Conservation (phyloP, 2,113 vertebrate species). For the Uropsilus gracilis region DNA sequence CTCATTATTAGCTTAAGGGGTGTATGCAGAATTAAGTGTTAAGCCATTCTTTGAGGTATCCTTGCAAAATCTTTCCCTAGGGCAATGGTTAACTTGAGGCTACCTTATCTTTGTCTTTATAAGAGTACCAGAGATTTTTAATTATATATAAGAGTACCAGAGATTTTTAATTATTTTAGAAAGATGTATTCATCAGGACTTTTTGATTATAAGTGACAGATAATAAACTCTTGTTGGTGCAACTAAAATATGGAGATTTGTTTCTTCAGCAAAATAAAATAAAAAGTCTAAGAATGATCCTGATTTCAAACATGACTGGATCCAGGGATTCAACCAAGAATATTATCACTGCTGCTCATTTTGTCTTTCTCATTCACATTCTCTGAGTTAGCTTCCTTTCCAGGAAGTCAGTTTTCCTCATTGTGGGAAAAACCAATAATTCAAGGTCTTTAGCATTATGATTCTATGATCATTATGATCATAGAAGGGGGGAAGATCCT, state of each 20-base stretch:
- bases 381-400: neutral
- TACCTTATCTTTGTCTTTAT: neutral
- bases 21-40: neutral
- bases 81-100: neutral
- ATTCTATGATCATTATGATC: neutral
- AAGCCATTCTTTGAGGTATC: neutral
- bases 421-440: neutral
- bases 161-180: neutral
- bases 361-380: neutral
- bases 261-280: neutral
- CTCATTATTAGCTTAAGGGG: neutral
- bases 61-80: neutral
- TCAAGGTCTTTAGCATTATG: neutral
- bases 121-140: too few relatives aligned
- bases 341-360: neutral
- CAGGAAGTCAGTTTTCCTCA: neutral
- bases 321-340: neutral
- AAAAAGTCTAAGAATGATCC: neutral
- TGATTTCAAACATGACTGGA: neutral
- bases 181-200: neutral
- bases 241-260: neutral
- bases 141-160: too few relatives aligned
- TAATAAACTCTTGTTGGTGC: neutral
- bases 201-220: neutral
- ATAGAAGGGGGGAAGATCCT: neutral